Conservation (phyloP, 2,888 invertebrate genomes). For the Caenorhabditis zanzibari region DNA sequence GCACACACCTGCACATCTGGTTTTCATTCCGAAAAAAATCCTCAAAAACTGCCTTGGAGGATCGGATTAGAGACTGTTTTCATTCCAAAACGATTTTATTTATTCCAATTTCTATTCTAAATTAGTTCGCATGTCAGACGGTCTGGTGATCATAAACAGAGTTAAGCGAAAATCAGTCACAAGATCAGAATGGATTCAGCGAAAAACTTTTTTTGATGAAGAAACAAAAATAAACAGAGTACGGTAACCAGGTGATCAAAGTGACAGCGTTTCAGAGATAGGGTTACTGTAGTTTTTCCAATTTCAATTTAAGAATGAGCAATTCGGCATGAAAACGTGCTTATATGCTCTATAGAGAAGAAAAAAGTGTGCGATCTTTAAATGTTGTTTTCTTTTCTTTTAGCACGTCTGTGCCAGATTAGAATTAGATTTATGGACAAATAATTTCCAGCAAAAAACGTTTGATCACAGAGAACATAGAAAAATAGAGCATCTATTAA, state of each 20-base stretch:
- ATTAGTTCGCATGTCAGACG: too few species aligned
- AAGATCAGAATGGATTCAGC: not conserved
- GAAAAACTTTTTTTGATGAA: not conserved
- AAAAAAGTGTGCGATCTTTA: constrained; percentile 22
- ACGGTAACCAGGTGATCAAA: not conserved
- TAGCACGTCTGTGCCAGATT: not conserved
- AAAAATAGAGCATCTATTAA: too few species aligned
- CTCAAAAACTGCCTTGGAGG: too few species aligned
- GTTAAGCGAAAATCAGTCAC: constrained; percentile 10
- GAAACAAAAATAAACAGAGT: not conserved
- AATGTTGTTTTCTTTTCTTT: not conserved
- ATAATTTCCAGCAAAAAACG: not conserved
- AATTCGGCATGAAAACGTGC: too few species aligned
- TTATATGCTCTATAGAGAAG: not conserved
- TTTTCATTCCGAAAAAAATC: too few species aligned
- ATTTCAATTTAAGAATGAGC: too few species aligned
- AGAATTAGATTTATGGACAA: not conserved
- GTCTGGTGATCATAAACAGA: not conserved
- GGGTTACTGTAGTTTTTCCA: not conserved
- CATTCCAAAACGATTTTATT: too few species aligned
- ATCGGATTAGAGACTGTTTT: too few species aligned
- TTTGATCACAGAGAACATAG: not conserved
- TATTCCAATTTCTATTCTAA: too few species aligned
- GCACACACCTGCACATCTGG: too few species aligned
- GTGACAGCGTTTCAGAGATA: too few species aligned